A percentile compares a stretch with the other conserved stretches of the same genome.
Evolutionary conservation across 2,113 vertebrate genomes (phyloP).

Genomic region (Myrmecophaga tridactyla): DNA sequence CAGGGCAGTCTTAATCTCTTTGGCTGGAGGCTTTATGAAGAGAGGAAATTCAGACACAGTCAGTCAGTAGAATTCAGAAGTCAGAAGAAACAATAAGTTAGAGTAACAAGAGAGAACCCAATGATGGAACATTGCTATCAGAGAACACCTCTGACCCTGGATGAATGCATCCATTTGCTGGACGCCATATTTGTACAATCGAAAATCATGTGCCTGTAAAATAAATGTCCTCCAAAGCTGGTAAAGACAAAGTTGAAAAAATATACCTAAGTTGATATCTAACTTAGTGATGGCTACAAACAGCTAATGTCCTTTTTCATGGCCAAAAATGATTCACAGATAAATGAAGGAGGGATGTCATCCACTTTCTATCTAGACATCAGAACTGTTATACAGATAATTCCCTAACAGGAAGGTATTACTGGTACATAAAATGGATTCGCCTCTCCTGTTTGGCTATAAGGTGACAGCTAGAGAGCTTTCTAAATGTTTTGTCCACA

Average conservation of each 20-base stretch:
- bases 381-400: not conserved
- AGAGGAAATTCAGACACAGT: too few species aligned
- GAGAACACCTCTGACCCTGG: not conserved
- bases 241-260: not conserved
- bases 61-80: too few species aligned
- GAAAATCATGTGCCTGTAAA: not conserved
- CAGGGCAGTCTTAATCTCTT: too few species aligned
- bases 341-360: not conserved
- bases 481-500: not conserved
- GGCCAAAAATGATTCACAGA: not conserved
- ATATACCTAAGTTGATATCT: not conserved
- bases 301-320: not conserved
- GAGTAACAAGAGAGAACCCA: too few species aligned
- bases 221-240: not conserved
- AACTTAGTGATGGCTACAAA: not conserved
- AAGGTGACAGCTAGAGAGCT: not conserved
- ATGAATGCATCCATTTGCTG: not conserved
- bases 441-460: not conserved
- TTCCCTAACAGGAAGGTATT: not conserved
- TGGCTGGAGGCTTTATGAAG: too few species aligned
- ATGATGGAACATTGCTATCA: too few species aligned
- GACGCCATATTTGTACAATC: not conserved
- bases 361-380: not conserved
- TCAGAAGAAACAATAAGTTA: too few species aligned
- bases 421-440: not conserved